Base-by-base conservation (phyloP, 2,888 invertebrate species). In the Catocala nupta region DNA sequence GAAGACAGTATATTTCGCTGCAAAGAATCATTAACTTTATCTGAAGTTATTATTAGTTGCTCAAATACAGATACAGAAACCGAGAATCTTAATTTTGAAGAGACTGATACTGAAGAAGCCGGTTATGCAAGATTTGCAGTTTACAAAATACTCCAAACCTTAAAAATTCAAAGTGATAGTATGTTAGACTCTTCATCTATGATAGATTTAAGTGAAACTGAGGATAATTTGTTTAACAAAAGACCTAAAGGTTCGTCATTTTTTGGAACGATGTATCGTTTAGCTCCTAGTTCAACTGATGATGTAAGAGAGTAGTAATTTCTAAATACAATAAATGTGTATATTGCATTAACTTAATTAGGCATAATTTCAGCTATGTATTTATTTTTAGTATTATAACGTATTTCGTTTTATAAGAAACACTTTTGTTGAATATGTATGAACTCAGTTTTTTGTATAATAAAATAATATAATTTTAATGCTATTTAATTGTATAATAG, bases 71-170 rank as follows among this genome's bases (percentile, higher is more conserved):
- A 53, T 43, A 16, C 36, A 12, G 55, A 13, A 52, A 78, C 87
- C 48, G 79, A 83, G 9, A 86, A 90, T 63, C 69, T 87, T 42
- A 74, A 76, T 10, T 75, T 81, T 34, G 83, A 84, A 5, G 86
- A 86, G 5, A 82, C 59, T 13, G 65, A 75, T 5, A 85, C 82
- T 42, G 82, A 85, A 54, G 82, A 88, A 62, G 63, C 74, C 1
- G 81, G 73, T 39, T 93, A 93, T 62, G 87, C 89, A 16, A 86
- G 85, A 75, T 93, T 93, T 74, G 90, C 90, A 5, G 77, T 88
- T 49, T 82, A 90, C 59, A 93, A 92, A 80, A 87, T 93, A 68
- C 81, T 87, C 55, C 85, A 89, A 76, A 87, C 87, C 10, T 66
- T 47, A 16, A 47, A 12, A 16, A 47, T 16, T 8, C 9, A 47